Evolutionary conservation across 2,797 vertebrate genomes (phyloP).

Genomic region (Parotocinclus haroldoi): DNA sequence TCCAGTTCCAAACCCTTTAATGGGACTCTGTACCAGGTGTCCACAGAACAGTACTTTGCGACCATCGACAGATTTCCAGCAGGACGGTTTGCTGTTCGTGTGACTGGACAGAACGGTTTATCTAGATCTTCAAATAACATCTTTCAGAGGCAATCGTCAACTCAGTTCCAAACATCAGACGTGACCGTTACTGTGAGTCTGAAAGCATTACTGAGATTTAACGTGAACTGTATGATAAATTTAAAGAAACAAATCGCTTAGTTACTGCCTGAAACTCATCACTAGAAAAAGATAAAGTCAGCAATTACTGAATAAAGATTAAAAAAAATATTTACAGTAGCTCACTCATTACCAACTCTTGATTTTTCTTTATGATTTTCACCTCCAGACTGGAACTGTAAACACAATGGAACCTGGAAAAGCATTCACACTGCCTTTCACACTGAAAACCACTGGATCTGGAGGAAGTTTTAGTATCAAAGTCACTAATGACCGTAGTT

Average conservation of each 20-base stretch:
- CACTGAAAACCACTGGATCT: constrained; percentile 29
- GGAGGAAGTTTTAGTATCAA: constrained; percentile 47
- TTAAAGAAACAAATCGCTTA: too few relatives aligned
- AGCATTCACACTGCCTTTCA: constrained; percentile 55
- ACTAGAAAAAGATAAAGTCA: too few relatives aligned
- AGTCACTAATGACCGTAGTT: constrained; percentile 57
- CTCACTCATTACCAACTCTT: too few relatives aligned
- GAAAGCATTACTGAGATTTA: too few relatives aligned
- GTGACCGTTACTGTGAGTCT: constrained; percentile 39
- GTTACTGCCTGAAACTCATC: too few relatives aligned
- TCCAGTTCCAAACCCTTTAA: constrained; percentile 47
- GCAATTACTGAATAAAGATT: too few relatives aligned
- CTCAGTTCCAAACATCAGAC: constrained; percentile 55
- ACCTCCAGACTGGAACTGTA: constrained; percentile 45
- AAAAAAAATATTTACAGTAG: too few relatives aligned
- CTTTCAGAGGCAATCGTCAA: constrained; percentile 67
- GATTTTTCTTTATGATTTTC: too few relatives aligned
- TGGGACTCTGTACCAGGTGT: constrained; percentile 52
- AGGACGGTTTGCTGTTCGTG: constrained; percentile 53
- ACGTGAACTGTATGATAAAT: too few relatives aligned
- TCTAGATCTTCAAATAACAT: constrained; percentile 23
- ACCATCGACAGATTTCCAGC: constrained; percentile 53
- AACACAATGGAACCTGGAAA: constrained; percentile 55
- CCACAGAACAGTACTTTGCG: constrained; percentile 50
- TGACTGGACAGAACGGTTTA: constrained; percentile 52